phyloP scores from a whole-genome alignment of 2,888 invertebrate genomes.

The Campoletis raptor region DNA sequence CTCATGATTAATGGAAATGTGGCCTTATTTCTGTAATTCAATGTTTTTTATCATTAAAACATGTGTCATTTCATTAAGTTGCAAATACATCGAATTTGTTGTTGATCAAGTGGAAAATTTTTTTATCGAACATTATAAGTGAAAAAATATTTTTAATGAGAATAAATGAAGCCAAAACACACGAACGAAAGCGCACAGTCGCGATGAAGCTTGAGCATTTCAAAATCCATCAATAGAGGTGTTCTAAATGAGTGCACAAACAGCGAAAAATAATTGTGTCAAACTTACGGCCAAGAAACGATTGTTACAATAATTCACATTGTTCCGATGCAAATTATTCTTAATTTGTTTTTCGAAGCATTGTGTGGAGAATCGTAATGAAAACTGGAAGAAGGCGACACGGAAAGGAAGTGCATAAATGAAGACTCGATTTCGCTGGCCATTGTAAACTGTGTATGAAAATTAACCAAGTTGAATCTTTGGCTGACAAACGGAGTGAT shows the following conservation, averaged over 20 bases:
- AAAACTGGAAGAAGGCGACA: conserved; percentile 33
- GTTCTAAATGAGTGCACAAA: neutral
- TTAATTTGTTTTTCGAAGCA: conserved; percentile 34
- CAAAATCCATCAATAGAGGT: neutral
- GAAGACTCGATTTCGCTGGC: conserved; percentile 50
- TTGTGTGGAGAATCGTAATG: conserved; percentile 52
- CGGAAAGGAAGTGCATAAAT: conserved; percentile 37
- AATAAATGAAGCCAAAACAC: neutral
- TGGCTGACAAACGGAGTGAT: neutral
- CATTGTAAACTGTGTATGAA: conserved; percentile 52
- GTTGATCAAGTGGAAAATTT: neutral
- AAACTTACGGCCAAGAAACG: conserved; percentile 60
- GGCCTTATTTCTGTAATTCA: conserved; percentile 54
- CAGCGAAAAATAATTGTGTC: neutral
- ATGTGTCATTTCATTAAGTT: neutral
- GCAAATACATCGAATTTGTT: neutral
- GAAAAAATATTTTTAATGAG: neutral
- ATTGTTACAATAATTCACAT: conserved; percentile 63
- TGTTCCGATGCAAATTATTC: conserved; percentile 58
- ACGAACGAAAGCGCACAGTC: neutral
- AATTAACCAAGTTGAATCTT: conserved; percentile 30
- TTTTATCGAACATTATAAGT: neutral
- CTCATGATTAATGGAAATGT: conserved; percentile 71
- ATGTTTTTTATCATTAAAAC: neutral
- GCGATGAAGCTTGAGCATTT: neutral